Evolutionary conservation across 2,888 invertebrate species (phyloP).

Genomic region (Asteroscopus sphinx): DNA sequence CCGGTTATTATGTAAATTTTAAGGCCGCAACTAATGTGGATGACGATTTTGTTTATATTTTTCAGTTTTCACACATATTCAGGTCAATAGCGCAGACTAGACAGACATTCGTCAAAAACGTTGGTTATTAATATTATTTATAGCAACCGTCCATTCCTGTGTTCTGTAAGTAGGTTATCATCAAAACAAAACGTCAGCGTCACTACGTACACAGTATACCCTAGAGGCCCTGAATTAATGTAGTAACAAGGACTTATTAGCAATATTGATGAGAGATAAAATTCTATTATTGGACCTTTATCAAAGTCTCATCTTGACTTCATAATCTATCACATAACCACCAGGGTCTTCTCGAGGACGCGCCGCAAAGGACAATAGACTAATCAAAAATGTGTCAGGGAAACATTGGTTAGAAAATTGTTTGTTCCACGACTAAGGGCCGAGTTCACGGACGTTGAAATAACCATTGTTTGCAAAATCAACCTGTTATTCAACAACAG

Average conservation of each 20-base stretch:
- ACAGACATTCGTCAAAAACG: not conserved
- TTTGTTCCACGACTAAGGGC: too few species aligned
- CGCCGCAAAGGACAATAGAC: constrained; percentile 16
- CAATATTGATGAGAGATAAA: constrained; percentile 37
- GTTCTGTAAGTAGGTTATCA: constrained; percentile 16
- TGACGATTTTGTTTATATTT: constrained; percentile 3
- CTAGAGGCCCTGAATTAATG: not conserved
- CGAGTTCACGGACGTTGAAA: too few species aligned
- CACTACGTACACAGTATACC: too few species aligned
- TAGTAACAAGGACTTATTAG: constrained; percentile 20
- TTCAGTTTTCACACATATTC: constrained; percentile 7
- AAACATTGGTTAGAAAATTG: constrained; percentile 17
- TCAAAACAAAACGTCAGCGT: not conserved
- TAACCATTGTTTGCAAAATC: too few species aligned
- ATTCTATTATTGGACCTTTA: constrained; percentile 39
- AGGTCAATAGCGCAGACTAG: not conserved
- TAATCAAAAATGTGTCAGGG: constrained; percentile 38
- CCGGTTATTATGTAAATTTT: constrained; percentile 32
- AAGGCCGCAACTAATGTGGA: constrained; percentile 16
- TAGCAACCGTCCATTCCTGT: not conserved
- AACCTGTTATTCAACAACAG: too few species aligned
- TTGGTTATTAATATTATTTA: not conserved
- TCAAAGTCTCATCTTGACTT: constrained; percentile 26
- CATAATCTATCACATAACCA: constrained; percentile 23
- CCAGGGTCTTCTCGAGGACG: constrained; percentile 33